These are phyloP conservation scores for Lindbergichthys nudifrons DNA, from an alignment of 2,797 vertebrate genomes.

Conservation along the genomic window DNA sequence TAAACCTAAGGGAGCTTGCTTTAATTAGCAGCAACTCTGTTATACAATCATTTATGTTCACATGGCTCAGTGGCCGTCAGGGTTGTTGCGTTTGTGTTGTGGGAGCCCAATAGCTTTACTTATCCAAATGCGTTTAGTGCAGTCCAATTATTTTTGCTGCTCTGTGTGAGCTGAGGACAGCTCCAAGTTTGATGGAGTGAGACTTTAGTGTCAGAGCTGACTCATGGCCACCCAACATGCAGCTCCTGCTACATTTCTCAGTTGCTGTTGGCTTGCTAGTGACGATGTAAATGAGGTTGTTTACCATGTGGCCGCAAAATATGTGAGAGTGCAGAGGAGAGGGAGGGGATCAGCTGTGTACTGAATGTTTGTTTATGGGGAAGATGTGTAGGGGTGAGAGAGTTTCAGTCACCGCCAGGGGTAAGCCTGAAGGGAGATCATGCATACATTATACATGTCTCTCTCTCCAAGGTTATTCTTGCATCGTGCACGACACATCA, in stretches of 20 bases:
- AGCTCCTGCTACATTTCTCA: conserved; percentile 13
- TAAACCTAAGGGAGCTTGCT: conserved; percentile 28
- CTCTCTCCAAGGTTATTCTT: too few species aligned
- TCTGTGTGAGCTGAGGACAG: conserved; percentile 29
- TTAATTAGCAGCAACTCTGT: conserved; percentile 33
- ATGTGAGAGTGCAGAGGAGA: conserved; percentile 4
- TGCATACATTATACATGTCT: neutral
- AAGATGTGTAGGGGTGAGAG: neutral
- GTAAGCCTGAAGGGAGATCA: neutral
- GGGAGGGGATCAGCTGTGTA: neutral
- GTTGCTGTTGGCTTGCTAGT: conserved; percentile 35
- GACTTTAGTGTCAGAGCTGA: conserved; percentile 50
- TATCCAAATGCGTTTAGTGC: conserved; percentile 47
- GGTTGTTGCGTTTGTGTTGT: conserved; percentile 22
- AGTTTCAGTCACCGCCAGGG: neutral
- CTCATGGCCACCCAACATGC: conserved; percentile 52
- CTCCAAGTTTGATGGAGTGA: conserved; percentile 34
- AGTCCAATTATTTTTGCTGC: conserved; percentile 55
- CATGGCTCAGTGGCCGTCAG: conserved; percentile 26
- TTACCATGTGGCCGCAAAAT: conserved; percentile 27
- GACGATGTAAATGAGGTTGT: conserved; percentile 45
- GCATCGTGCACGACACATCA: too few species aligned
- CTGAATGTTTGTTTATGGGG: neutral
- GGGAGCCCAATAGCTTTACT: conserved; percentile 29
- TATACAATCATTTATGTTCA: conserved; percentile 32